Evolutionary conservation across 2,888 invertebrate species (phyloP).

Genomic region (Omphaloscelis lunosa): DNA sequence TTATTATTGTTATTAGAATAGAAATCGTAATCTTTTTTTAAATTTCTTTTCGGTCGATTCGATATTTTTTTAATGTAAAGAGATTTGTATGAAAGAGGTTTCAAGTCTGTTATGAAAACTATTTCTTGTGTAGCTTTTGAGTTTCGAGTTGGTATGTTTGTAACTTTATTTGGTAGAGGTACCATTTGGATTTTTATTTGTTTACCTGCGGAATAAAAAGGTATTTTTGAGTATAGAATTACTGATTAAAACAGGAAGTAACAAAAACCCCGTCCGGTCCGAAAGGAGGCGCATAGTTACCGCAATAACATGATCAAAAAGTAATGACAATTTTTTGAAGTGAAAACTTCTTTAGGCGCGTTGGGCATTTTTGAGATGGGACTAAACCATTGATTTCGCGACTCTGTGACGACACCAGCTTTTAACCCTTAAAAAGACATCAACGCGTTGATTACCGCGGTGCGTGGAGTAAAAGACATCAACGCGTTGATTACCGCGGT

Average conservation of each 20-base stretch:
- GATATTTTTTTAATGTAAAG: slow-evolving; percentile 87
- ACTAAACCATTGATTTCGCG: too few species aligned
- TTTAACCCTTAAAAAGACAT: too few species aligned
- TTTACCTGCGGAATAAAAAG: slow-evolving; percentile 79
- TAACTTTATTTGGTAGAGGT: slow-evolving; percentile 91
- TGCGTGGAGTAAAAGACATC: too few species aligned
- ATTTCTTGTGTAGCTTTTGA: slow-evolving; percentile 93
- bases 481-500: too few species aligned
- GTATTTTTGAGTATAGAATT: neutral
- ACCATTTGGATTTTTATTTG: slow-evolving; percentile 92
- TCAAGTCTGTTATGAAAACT: slow-evolving; percentile 92
- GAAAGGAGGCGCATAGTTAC: too few species aligned
- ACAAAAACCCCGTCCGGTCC: too few species aligned
- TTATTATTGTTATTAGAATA: slow-evolving; percentile 44
- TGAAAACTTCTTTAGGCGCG: too few species aligned
- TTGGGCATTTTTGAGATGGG: too few species aligned
- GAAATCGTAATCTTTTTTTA: slow-evolving; percentile 63
- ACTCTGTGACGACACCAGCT: too few species aligned
- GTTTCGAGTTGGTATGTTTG: slow-evolving; percentile 90
- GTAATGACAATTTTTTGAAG: too few species aligned
- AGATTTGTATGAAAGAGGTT: slow-evolving; percentile 93
- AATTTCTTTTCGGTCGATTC: slow-evolving; percentile 66
- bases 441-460: too few species aligned
- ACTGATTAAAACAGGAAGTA: neutral
- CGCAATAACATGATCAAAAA: too few species aligned